Conservation (phyloP, 2,888 invertebrate genomes). For the Baronia brevicornis region DNA sequence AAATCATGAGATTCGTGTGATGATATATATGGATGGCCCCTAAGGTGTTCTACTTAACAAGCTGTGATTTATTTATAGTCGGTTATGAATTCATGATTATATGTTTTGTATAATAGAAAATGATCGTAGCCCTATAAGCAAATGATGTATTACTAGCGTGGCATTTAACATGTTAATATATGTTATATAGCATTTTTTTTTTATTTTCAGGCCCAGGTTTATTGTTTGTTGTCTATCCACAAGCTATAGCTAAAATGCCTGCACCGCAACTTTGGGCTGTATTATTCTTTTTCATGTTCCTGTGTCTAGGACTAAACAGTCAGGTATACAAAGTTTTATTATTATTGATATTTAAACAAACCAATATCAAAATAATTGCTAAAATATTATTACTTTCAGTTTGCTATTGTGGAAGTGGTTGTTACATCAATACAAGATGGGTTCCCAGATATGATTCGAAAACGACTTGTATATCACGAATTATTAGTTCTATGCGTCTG, state of each 20-base stretch:
- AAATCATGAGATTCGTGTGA: no score
- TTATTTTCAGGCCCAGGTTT: slow-evolving; percentile 84
- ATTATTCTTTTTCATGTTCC: slow-evolving; percentile 92
- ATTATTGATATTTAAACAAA: neutral
- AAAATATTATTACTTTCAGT: no score
- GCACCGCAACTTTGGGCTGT: slow-evolving; percentile 93
- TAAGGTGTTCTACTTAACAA: no score
- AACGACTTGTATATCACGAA: slow-evolving; percentile 89
- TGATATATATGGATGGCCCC: no score
- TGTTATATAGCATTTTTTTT: no score
- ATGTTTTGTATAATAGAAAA: no score
- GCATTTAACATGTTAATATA: no score
- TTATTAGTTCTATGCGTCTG: slow-evolving; percentile 89
- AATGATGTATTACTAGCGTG: no score
- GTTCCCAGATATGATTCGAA: slow-evolving; percentile 90
- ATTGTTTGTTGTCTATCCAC: slow-evolving; percentile 93
- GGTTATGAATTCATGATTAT: no score
- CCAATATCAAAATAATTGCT: no score
- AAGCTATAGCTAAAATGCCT: slow-evolving; percentile 95
- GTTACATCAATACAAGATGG: slow-evolving; percentile 96
- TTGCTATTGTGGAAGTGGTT: slow-evolving; percentile 95
- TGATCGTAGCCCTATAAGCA: no score
- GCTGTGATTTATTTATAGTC: no score
- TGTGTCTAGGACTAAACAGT: slow-evolving; percentile 91
- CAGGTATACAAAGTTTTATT: slow-evolving; percentile 77